phyloP scores from a whole-genome alignment of 2,888 invertebrate genomes.

The Geotrupes spiniger region DNA sequence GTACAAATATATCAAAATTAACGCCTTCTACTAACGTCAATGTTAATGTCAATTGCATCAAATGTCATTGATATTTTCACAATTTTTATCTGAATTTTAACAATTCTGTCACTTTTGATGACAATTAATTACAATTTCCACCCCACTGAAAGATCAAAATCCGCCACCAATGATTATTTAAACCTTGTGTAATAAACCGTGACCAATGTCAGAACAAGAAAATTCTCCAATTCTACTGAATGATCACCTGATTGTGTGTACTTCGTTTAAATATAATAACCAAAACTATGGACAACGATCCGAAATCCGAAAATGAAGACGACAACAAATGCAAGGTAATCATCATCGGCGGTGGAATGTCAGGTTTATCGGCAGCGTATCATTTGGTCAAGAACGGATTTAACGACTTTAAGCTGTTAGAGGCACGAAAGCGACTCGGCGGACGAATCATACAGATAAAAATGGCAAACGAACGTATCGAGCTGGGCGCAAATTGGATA shows the following conservation, averaged over 20 bases:
- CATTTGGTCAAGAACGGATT: slow-evolving; percentile 76
- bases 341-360: slow-evolving; percentile 83
- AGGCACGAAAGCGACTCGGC: slow-evolving; percentile 77
- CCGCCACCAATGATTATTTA: too few relatives aligned
- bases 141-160: too few relatives aligned
- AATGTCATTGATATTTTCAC: too few relatives aligned
- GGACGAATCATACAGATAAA: slow-evolving; percentile 77
- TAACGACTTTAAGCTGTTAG: slow-evolving; percentile 75
- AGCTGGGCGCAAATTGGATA: slow-evolving; percentile 91
- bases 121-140: too few relatives aligned
- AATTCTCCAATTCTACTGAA: not conserved
- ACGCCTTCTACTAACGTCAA: too few relatives aligned
- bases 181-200: too few relatives aligned
- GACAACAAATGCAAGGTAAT: slow-evolving; percentile 61
- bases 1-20: too few relatives aligned
- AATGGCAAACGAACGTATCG: slow-evolving; percentile 66
- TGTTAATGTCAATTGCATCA: too few relatives aligned
- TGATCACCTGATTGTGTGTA: slow-evolving; percentile 12
- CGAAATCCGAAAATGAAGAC: slow-evolving; percentile 25
- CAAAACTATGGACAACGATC: slow-evolving; percentile 20
- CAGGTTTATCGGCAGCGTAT: slow-evolving; percentile 82
- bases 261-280: slow-evolving; percentile 1
- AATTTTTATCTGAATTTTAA: too few relatives aligned
- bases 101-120: too few relatives aligned
- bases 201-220: not conserved